Evolutionary conservation across 2,888 invertebrate species (phyloP).

Genomic region (Resseliella maxima): DNA sequence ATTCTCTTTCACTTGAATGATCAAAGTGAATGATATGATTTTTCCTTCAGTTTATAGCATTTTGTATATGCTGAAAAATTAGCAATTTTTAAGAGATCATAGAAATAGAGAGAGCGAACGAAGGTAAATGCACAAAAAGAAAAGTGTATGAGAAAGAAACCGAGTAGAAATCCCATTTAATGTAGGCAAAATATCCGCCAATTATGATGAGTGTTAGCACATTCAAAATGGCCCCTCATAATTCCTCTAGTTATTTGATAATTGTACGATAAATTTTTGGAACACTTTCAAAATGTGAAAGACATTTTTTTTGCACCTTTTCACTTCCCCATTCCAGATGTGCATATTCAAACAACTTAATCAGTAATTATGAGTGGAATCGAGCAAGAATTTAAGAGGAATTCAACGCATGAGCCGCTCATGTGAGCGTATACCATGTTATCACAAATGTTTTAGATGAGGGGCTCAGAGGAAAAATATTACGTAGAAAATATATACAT

Average conservation of each 20-base stretch:
- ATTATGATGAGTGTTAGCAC: neutral
- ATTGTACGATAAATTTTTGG: neutral
- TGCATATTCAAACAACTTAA: too few relatives aligned
- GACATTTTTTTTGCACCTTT: too few relatives aligned
- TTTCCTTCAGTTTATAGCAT: neutral
- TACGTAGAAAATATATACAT: too few relatives aligned
- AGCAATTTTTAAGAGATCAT: neutral
- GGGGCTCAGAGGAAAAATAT: too few relatives aligned
- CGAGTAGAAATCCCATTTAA: neutral
- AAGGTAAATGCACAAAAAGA: too few relatives aligned
- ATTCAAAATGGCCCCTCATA: neutral
- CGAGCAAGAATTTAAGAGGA: too few relatives aligned
- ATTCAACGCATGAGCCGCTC: too few relatives aligned
- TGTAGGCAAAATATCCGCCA: neutral
- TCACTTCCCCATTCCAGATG: too few relatives aligned
- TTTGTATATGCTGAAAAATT: neutral
- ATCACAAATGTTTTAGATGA: too few relatives aligned
- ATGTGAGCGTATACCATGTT: too few relatives aligned
- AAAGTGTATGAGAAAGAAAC: neutral
- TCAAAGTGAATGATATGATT: neutral
- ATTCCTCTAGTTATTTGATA: neutral
- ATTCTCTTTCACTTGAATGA: conserved; percentile 28
- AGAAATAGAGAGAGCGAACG: neutral
- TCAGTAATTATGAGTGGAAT: too few relatives aligned
- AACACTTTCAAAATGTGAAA: neutral